Evolutionary conservation across 2,113 vertebrate species (phyloP), one percentile per base, ranked within the genome.

Genomic region (Hepsetus odoe): DNA sequence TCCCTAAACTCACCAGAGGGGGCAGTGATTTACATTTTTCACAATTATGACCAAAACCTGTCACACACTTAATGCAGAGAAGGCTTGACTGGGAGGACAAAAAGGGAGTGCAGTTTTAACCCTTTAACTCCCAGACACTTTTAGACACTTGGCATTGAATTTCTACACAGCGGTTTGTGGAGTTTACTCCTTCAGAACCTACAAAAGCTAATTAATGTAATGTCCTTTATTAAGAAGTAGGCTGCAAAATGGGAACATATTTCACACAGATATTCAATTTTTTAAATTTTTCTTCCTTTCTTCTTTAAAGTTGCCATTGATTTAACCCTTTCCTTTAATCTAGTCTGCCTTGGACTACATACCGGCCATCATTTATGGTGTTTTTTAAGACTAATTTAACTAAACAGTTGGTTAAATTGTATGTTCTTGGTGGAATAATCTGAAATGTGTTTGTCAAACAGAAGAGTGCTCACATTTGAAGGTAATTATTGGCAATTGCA

Each of bases 51-150:
- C 76, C 18, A 71, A 69, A 69, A 38, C 16, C 0, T 42, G 66
- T 33, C 40, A 40, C 0, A 40, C 0, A 71, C 49, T 69, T 49
- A 81, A 87, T 89, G 86, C 86, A 90, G 86, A 83, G 85, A 83
- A 88, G 85, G 58, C 80, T 86, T 87, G 86, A 86, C 87, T 83
- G n/a, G 83, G 49, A 70, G 72, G 77, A 51, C 26, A 49, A 24
- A 49, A 22, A 5, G 68, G 49, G 1, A 61, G 72, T 53, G 42
- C 6, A 35, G 46, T 51, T 80, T 90, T 91, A 92, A 91, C 88
- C 84, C 88, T 90, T 91, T 81, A 84, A 2, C 32, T 83, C 26
- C 85, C 16, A 70, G 51, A 58, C 40, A 20, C 71, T 70, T 80
- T 80, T 83, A 84, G 13, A 55, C 14, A 4, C 18, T 33, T 14